Evolutionary conservation across 2,113 vertebrate genomes (phyloP).

Genomic region (Saguinus imperator): DNA sequence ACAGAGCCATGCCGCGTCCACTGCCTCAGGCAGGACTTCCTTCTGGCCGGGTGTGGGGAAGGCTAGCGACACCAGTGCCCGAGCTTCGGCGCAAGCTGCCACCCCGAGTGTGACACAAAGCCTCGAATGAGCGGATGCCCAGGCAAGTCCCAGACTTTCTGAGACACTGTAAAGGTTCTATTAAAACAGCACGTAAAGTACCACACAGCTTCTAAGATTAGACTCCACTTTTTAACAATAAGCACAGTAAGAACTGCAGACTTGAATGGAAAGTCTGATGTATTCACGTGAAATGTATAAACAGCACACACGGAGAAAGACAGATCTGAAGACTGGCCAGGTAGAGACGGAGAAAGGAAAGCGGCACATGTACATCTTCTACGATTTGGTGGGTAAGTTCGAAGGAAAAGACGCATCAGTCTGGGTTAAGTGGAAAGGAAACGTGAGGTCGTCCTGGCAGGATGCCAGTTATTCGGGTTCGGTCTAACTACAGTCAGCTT

Average conservation of each 20-base stretch:
- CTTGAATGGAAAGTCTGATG: not conserved
- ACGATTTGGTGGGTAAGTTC: slow-evolving; percentile 22
- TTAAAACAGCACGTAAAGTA: not conserved
- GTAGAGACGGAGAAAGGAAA: slow-evolving; percentile 43
- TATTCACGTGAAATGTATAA: slow-evolving; percentile 50
- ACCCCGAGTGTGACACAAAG: accelerated
- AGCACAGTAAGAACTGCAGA: not conserved
- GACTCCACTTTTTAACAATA: not conserved
- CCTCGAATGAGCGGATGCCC: not conserved
- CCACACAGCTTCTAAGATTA: not conserved
- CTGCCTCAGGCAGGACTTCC: accelerated
- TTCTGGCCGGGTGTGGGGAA: not conserved
- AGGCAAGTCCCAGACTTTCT: not conserved
- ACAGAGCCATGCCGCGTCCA: not conserved
- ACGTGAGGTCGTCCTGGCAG: not conserved
- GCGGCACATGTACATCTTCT: not conserved
- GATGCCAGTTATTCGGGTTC: not conserved
- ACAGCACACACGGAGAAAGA: not conserved
- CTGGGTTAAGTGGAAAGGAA: slow-evolving; percentile 52
- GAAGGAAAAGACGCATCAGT: slow-evolving; percentile 48
- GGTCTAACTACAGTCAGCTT: not conserved
- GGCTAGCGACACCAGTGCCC: accelerated
- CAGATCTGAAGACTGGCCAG: not conserved
- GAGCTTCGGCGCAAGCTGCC: accelerated
- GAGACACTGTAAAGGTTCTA: not conserved